Evolutionary conservation across 1,140 invertebrate species (phyloP), one percentile per base, ranked within the genome.

Genomic region (Trichoplusia ni): DNA sequence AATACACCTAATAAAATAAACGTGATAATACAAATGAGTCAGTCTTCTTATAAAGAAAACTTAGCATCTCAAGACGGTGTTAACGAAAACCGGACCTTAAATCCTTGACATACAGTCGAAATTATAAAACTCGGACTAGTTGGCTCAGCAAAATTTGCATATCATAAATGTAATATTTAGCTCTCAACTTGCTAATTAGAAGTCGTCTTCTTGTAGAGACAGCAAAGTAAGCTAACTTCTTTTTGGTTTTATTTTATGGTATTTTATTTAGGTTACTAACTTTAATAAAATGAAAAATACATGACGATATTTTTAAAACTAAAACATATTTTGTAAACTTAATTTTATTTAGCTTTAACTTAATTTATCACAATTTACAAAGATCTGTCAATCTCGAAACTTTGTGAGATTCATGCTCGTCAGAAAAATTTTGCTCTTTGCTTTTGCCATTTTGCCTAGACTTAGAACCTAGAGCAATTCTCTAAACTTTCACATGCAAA

Each of bases 131-230:
- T 49, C 37, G 14, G n/a, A 11, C 18, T 77, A 67, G 63, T 66
- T 77, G 64, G 46, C 71, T 81, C 67, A 79, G 77, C 67, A 77
- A 85, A 87, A 87, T 89, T 89, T 89, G 85, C 83, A 89, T 89
- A 82, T 85, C 84, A 89, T 89, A 89, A 89, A 87, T 87, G 86
- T 87, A 84, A 89, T 89, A 89, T 89, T 89, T 89, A 87, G 83
- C 86, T 89, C 81, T 81, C 81, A 82, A 85, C 82, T 86, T 87
- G 83, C 83, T 89, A 89, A 89, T 89, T 87, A 87, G 84, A 83
- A 84, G 77, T 75, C 74, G 75, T 79, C 79, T 83, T 79, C 69
- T 58, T 53, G 82, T 75, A 87, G 27, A 63, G 84, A 81, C 70
- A 65, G 73, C 73, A 75, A 18, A 68, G 38, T 31, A 27, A 35